Base-by-base conservation (phyloP, 2,888 invertebrate genomes). In the Synanthedon myopaeformis region DNA sequence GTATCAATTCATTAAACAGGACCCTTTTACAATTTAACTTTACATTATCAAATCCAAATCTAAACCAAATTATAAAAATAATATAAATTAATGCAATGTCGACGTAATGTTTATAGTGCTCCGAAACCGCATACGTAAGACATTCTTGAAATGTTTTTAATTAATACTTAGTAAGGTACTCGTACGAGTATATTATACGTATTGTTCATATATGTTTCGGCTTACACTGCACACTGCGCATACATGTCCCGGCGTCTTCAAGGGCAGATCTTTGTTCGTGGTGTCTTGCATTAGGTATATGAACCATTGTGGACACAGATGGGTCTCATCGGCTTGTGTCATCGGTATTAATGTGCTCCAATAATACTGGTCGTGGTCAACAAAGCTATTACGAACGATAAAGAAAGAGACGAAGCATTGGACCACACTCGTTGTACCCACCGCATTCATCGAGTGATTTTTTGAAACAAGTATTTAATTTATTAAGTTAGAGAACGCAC, bases 261-360 rank as follows among this genome's bases (percentile, higher is more conserved):
- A 84, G 82, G 81, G 77, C 76, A 76, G 74, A 74, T 72, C 79
- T 79, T 83, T 81, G 79, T 82, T 76, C 73, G 59, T 67, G 69
- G 60, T 72, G 68, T 67, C 68, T 61, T 70, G 76, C 74, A 76
- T 76, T 81, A n/a, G n/a, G n/a, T n/a, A 80, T 35, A 35, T 78
- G 72, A 66, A 70, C 70, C 62, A 64, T 73, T 83, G 82, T 86
- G 68, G 81, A 86, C 79, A 86, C 86, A 86, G 85, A 78, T 86
- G 86, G 80, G 76, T 76, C 73, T 79, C 81, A 81, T 82, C 78
- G 78, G 74, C 75, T 78, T 82, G 80, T 86, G 83, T 85, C 85
- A 85, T 85, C 82, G 71, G 78, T 83, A 83, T 84, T 81, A 82
- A 83, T 83, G 82, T 82, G 69, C 74, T 79, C 76, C 77, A 78